Base-by-base conservation (phyloP, 2,888 invertebrate genomes). In the Epistrophe grossulariae region DNA sequence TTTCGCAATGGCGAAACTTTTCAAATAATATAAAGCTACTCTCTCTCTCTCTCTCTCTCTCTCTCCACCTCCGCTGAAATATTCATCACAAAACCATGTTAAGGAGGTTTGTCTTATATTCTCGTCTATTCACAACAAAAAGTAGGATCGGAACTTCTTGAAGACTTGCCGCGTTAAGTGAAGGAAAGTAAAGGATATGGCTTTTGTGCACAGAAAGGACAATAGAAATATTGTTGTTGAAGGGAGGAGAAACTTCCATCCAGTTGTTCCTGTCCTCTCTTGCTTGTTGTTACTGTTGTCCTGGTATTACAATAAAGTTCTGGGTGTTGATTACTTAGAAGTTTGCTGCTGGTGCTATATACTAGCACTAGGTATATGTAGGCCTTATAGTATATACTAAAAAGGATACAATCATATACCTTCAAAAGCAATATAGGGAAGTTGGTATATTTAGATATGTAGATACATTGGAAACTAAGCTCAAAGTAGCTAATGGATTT, bases 31-130 rank as follows among this genome's bases (percentile, higher is more conserved):
- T 24, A 24, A n/a, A n/a, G 24, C 24, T 24, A 24, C 24, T 24
- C 24, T 1, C 24, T 24, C 19, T 17, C 40, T 35, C 62, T 24
- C 24, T 1, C 24, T 24, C 24, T 24, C 24, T 1, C 24, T 24
- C 19, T 17, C 40, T 35, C 62, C 24, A 43, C 43, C 80, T 84
- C 77, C 81, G 48, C 77, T 80, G 59, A 68, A 80, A 80, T 84
- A 84, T 84, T 84, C 84, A 84, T 80, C 84, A 84, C 77, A 73
- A 68, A 40, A 82, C 74, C 73, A 77, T 68, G 76, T 70, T 70
- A 70, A 55, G 55, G 40, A 70, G 70, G 70, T 68, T 40, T 70
- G 52, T 38, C 70, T 55, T 70, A 70, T 70, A 70, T 70, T 55
- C 55, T 40, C 24, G 15, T 62, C 19, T 55, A 15, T 62, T 48